Percentiles rank a stretch among this genome's conserved stretches.
Conservation (phyloP, 2,797 vertebrate species). For the Coccyzus lansbergi region DNA sequence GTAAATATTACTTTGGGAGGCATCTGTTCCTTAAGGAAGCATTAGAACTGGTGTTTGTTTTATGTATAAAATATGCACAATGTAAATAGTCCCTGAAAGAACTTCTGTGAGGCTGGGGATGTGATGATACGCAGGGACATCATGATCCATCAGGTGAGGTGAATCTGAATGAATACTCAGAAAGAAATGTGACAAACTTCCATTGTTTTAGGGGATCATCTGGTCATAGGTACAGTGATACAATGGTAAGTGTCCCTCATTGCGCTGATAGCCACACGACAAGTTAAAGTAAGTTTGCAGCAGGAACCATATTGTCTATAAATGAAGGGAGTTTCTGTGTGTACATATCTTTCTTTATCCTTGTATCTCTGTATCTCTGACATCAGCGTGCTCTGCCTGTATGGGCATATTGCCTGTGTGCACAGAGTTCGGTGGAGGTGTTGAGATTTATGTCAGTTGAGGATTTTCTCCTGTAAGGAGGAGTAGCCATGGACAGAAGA, state of each 20-base stretch:
- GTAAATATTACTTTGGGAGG: conserved; percentile 4
- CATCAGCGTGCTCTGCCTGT: background rate
- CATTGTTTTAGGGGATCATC: background rate
- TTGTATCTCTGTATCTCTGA: background rate
- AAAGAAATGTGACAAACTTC: background rate
- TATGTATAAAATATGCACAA: background rate
- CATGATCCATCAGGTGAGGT: background rate
- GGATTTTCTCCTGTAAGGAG: background rate
- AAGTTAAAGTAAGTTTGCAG: background rate
- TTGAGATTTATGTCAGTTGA: background rate
- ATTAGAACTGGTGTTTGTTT: background rate
- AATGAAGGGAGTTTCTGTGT: background rate
- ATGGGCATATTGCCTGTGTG: background rate
- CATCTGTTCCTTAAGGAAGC: conserved; percentile 22
- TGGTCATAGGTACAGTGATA: background rate
- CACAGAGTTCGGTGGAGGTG: background rate
- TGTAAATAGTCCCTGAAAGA: background rate
- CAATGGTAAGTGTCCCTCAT: background rate
- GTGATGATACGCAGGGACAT: background rate
- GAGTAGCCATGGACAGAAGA: background rate
- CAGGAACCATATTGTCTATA: background rate
- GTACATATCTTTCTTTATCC: background rate
- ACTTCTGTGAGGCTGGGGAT: background rate
- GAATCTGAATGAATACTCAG: background rate
- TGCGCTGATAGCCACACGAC: background rate